Percentiles rank a stretch among this genome's conserved stretches.
Evolutionary conservation across 2,888 invertebrate genomes (phyloP).

Genomic region (Ariolimax columbianus): DNA sequence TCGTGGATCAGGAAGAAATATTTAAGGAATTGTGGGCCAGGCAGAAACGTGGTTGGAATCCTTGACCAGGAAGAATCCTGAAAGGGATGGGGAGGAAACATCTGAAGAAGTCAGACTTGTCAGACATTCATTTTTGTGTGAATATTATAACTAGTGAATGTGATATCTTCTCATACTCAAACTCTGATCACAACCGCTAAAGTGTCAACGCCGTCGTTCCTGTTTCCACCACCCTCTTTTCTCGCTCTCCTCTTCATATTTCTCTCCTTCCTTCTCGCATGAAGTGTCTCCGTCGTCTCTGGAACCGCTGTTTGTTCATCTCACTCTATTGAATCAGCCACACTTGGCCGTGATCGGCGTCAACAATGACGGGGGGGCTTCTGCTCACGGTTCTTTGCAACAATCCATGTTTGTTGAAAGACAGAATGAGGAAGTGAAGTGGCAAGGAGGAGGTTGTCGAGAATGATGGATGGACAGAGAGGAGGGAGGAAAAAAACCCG

Average conservation of each 20-base stretch:
- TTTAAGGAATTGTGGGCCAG: not conserved
- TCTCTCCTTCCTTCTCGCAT: not conserved
- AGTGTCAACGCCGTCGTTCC: not conserved
- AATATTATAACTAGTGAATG: slow-evolving; percentile 23
- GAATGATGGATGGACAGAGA: slow-evolving; percentile 32
- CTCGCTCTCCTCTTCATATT: not conserved
- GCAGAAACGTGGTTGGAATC: too few species aligned
- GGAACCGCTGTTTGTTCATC: slow-evolving; percentile 38
- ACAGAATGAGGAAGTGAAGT: slow-evolving; percentile 31
- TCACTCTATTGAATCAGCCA: slow-evolving; percentile 46
- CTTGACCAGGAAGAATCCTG: too few species aligned
- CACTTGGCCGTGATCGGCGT: slow-evolving; percentile 40
- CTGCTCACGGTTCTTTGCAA: not conserved
- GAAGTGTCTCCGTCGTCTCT: not conserved
- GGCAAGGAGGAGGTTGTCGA: not conserved
- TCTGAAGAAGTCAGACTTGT: too few species aligned
- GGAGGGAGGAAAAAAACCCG: too few species aligned
- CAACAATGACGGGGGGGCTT: slow-evolving; percentile 22
- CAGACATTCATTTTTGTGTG: too few species aligned
- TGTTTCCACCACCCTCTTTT: not conserved
- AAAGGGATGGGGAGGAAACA: too few species aligned
- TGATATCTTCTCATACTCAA: slow-evolving; percentile 3
- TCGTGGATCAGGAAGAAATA: too few species aligned
- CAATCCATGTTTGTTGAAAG: slow-evolving; percentile 32
- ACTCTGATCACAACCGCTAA: slow-evolving; percentile 11